Evolutionary conservation across 2,888 invertebrate species (phyloP).

Genomic region (Ormyrus labotus): DNA sequence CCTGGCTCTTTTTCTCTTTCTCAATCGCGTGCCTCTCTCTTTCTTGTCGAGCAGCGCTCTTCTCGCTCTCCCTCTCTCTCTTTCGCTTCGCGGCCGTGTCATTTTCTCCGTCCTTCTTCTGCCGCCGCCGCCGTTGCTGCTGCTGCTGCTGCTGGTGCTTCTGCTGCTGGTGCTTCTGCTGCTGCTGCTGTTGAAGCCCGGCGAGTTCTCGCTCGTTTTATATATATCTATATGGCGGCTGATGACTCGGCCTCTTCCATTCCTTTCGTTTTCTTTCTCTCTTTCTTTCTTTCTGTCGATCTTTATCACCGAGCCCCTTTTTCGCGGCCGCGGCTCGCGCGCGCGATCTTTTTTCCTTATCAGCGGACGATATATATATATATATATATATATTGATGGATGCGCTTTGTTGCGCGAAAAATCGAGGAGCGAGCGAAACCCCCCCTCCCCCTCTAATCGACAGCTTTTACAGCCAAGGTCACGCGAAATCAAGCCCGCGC

Average conservation of each 20-base stretch:
- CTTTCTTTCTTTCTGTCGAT: constrained; percentile 38
- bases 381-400: not conserved
- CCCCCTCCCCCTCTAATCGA: too few relatives aligned
- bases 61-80: constrained; percentile 11
- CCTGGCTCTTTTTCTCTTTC: constrained; percentile 65
- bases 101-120: too few relatives aligned
- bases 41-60: too few relatives aligned
- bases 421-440: too few relatives aligned
- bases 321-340: not conserved
- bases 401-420: too few relatives aligned
- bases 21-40: constrained; percentile 60
- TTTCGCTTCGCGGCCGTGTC: too few relatives aligned
- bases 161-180: too few relatives aligned
- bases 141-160: not conserved
- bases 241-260: constrained; percentile 4
- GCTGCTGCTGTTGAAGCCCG: not conserved
- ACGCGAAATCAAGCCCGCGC: too few relatives aligned
- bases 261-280: constrained; percentile 31
- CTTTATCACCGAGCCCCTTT: not conserved
- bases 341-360: not conserved
- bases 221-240: not conserved
- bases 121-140: too few relatives aligned
- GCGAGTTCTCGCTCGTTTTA: not conserved
- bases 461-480: too few relatives aligned
- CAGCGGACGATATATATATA: not conserved